A percentile compares a stretch with the other conserved stretches of the same genome.
Conservation (phyloP, 2,797 vertebrate genomes). For the Melanotaenia boesemani region DNA sequence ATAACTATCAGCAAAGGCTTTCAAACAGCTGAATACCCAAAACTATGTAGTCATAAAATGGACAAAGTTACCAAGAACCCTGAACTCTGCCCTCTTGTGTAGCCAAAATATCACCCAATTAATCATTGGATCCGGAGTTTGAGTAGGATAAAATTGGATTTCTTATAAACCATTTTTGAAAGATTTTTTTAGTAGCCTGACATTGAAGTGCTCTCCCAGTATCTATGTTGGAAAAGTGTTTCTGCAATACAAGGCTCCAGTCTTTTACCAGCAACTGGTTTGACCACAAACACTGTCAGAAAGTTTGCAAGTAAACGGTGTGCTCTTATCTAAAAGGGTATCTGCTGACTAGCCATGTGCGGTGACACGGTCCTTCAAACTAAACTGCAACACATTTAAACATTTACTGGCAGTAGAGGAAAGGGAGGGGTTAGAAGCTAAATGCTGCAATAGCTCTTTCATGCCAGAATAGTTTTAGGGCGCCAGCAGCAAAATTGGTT, state of each 20-base stretch:
- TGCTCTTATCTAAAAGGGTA: constrained; percentile 71
- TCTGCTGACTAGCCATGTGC: constrained; percentile 72
- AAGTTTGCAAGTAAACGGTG: constrained; percentile 57
- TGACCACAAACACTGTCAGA: constrained; percentile 37
- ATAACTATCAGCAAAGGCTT: constrained; percentile 15
- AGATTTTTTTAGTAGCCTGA: constrained; percentile 10
- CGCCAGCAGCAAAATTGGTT: constrained; percentile 82
- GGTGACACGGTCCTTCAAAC: constrained; percentile 74
- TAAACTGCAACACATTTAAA: constrained; percentile 81
- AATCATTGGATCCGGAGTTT: constrained; percentile 35
- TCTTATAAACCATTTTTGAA: constrained; percentile 8
- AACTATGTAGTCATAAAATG: constrained; percentile 41
- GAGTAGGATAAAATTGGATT: constrained; percentile 18
- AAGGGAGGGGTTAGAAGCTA: constrained; percentile 43
- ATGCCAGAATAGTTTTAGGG: constrained; percentile 82
- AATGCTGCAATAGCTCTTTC: constrained; percentile 76
- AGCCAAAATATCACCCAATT: constrained; percentile 16
- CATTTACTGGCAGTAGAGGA: constrained; percentile 77
- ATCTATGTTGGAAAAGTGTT: constrained; percentile 1
- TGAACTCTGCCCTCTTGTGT: constrained; percentile 32
- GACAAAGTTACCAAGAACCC: constrained; percentile 36
- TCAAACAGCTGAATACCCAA: constrained; percentile 46
- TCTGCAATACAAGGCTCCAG: constrained; percentile 30
- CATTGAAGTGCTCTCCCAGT: not conserved
- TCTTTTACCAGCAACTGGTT: constrained; percentile 27